These are phyloP conservation scores for Aporophyla nigra DNA, from an alignment of 2,888 invertebrate species.

Conservation along the genomic window DNA sequence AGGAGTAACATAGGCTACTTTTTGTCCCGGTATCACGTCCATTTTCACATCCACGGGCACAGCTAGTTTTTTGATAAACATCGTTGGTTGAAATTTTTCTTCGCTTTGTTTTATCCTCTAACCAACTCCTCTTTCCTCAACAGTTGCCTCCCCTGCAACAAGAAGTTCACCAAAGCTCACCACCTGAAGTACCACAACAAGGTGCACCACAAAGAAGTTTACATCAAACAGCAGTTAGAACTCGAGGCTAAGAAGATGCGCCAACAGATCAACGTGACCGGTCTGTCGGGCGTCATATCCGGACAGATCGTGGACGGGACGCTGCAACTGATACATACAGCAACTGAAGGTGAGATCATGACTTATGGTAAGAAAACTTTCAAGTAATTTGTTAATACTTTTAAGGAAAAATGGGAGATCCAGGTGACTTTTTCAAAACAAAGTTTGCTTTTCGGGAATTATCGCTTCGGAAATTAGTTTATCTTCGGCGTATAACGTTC, in stretches of 20 bases:
- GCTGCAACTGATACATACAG: slow-evolving; percentile 79
- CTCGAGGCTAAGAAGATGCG: slow-evolving; percentile 86
- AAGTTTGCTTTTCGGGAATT: background rate
- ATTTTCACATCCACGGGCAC: too few species aligned
- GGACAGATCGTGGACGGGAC: slow-evolving; percentile 87
- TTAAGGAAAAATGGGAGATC: too few species aligned
- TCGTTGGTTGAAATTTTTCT: too few species aligned
- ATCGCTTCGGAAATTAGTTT: background rate
- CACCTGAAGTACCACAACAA: slow-evolving; percentile 90
- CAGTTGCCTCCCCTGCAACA: slow-evolving; percentile 88
- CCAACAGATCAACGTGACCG: slow-evolving; percentile 84
- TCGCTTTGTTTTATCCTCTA: too few species aligned
- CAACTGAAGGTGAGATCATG: slow-evolving; percentile 76
- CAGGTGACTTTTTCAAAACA: background rate
- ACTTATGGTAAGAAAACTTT: slow-evolving; percentile 16
- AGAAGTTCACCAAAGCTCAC: slow-evolving; percentile 89
- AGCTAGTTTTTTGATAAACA: too few species aligned
- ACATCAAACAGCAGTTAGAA: slow-evolving; percentile 86
- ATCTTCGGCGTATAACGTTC: too few species aligned
- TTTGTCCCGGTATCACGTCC: too few species aligned
- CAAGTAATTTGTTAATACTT: background rate
- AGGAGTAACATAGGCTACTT: too few species aligned
- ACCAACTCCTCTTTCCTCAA: background rate
- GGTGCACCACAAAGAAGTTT: slow-evolving; percentile 89
- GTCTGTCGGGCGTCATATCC: slow-evolving; percentile 82